Conservation (phyloP, 2,888 invertebrate genomes). For the Alsophila aescularia region DNA sequence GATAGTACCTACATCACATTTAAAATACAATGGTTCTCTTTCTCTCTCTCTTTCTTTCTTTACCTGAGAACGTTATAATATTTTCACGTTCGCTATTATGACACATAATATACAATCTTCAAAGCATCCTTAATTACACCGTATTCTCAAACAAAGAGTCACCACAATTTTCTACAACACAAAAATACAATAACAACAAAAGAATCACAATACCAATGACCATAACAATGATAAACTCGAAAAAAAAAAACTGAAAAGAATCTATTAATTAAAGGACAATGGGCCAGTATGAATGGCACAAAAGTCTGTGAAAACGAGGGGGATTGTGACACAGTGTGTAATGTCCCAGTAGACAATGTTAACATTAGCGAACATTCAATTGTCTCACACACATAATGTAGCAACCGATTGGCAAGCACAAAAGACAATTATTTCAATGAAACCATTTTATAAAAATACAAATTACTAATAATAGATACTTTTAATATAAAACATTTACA, state of each 20-base stretch:
- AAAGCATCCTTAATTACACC: conserved; percentile 10
- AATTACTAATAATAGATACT: no score
- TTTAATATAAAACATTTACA: no score
- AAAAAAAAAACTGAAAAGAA: conserved; percentile 60
- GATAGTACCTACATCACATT: no score
- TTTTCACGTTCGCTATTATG: no score
- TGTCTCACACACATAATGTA: neutral
- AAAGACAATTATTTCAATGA: no score
- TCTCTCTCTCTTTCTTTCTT: no score
- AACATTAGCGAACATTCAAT: neutral
- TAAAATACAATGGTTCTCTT: no score
- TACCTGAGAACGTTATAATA: no score
- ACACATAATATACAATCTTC: neutral
- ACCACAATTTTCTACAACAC: conserved; percentile 17
- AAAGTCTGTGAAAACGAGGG: conserved; percentile 47
- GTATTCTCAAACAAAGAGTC: conserved; percentile 17
- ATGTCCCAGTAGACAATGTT: neutral
- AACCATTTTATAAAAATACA: no score
- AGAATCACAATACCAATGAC: conserved; percentile 26
- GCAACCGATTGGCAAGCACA: no score
- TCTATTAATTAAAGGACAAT: conserved; percentile 72
- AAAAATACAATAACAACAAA: conserved; percentile 27
- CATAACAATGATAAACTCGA: conserved; percentile 40
- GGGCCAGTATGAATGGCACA: conserved; percentile 49
- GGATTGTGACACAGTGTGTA: conserved; percentile 14